Percentiles rank a stretch among this genome's conserved stretches.
phyloP scores from a whole-genome alignment of 1,140 invertebrate species.

The Bombus pyrosoma region DNA sequence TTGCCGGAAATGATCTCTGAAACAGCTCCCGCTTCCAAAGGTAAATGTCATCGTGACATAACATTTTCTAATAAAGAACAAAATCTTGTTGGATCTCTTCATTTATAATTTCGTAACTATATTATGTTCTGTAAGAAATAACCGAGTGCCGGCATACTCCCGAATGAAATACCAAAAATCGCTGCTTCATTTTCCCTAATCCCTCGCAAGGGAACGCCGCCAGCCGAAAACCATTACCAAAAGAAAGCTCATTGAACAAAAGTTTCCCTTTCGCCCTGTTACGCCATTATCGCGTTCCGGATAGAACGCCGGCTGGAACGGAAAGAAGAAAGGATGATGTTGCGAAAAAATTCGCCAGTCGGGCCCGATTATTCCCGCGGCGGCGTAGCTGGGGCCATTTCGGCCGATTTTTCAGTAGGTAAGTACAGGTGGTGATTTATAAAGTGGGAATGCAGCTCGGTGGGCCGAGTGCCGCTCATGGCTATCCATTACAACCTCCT shows the following conservation, averaged over 20 bases:
- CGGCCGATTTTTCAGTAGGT: conserved; percentile 63
- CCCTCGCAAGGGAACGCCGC: not conserved
- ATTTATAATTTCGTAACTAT: not conserved
- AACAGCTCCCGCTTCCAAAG: not conserved
- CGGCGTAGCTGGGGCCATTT: conserved; percentile 44
- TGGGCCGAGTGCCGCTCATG: conserved; percentile 55
- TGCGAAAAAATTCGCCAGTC: conserved; percentile 50
- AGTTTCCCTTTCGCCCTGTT: not conserved
- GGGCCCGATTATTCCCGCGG: not conserved
- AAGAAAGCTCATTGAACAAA: not conserved
- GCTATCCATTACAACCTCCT: conserved; percentile 67
- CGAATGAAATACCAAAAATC: not conserved
- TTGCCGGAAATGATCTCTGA: not conserved
- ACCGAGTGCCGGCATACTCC: not conserved
- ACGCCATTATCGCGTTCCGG: conserved; percentile 22
- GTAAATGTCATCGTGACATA: not conserved
- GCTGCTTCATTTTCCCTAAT: not conserved
- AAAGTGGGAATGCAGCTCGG: conserved; percentile 65
- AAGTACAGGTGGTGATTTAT: conserved; percentile 68
- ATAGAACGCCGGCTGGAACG: not conserved
- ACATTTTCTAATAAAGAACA: not conserved
- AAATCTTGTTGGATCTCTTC: not conserved
- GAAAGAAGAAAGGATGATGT: conserved; percentile 40
- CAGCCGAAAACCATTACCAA: not conserved
- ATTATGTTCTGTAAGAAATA: not conserved